phyloP scores from a whole-genome alignment of 2,888 invertebrate genomes.

The Acanthosepion esculentum region DNA sequence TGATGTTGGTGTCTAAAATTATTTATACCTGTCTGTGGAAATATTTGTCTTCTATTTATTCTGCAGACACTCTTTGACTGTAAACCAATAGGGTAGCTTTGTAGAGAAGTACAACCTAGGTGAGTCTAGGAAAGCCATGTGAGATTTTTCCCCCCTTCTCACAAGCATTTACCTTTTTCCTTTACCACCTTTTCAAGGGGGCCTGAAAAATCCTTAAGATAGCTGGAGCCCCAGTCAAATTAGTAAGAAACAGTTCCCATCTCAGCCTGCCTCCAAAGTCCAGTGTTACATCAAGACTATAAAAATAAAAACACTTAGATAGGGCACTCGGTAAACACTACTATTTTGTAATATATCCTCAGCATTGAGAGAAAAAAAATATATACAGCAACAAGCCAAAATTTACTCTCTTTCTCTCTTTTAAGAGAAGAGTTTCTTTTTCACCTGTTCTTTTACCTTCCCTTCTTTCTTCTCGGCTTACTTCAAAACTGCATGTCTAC shows the following conservation, averaged over 20 bases:
- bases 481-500: background rate
- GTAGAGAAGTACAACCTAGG: background rate
- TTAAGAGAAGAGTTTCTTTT: background rate
- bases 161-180: background rate
- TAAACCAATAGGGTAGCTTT: background rate
- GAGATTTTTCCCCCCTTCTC: background rate
- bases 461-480: background rate
- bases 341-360: background rate
- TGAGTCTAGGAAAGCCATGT: background rate
- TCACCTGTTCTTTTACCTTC: background rate
- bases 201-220: background rate
- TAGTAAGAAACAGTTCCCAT: background rate
- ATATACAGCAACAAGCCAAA: background rate
- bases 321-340: background rate
- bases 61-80: background rate
- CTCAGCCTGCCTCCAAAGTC: background rate
- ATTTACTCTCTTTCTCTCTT: background rate
- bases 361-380: background rate
- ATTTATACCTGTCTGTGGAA: constrained; percentile 33
- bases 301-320: background rate
- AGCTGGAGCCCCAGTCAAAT: background rate
- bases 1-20: background rate
- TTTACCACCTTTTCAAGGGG: background rate
- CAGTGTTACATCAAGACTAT: constrained; percentile 2
- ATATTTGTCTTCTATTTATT: constrained; percentile 15